phyloP scores from a whole-genome alignment of 2,113 vertebrate species.

The Pollachius pollachius region DNA sequence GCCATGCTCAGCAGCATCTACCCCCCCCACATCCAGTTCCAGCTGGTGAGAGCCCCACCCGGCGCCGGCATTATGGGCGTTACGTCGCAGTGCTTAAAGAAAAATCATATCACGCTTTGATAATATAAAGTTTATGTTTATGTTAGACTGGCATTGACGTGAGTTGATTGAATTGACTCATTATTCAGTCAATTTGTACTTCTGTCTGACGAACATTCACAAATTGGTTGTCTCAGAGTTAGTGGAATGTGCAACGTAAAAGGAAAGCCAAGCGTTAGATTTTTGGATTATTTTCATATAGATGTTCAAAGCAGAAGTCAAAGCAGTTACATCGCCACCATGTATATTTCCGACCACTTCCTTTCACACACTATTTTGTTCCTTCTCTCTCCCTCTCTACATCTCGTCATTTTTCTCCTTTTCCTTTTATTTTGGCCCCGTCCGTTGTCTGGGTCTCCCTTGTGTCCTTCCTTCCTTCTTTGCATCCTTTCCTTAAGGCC shows the following conservation, averaged over 20 bases:
- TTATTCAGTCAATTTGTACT: too few relatives aligned
- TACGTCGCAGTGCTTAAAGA: background rate
- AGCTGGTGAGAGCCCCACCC: constrained; percentile 80
- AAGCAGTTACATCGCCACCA: too few relatives aligned
- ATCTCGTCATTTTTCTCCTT: too few relatives aligned
- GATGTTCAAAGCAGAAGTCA: background rate
- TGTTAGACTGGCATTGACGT: too few relatives aligned
- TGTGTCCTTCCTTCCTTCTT: constrained; percentile 1
- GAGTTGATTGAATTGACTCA: too few relatives aligned
- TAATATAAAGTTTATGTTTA: too few relatives aligned
- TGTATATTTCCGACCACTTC: background rate
- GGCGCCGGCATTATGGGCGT: background rate
- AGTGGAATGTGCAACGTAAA: background rate
- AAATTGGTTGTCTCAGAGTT: background rate
- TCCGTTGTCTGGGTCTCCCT: background rate
- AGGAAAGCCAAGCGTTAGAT: too few relatives aligned
- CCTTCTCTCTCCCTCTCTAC: background rate
- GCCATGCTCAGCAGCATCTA: constrained; percentile 99
- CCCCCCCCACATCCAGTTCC: constrained; percentile 93
- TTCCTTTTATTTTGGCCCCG: too few relatives aligned
- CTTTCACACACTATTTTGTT: background rate
- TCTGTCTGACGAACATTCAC: too few relatives aligned
- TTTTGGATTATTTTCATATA: too few relatives aligned
- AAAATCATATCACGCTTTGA: too few relatives aligned
- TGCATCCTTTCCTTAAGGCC: constrained; percentile 69